phyloP scores from a whole-genome alignment of 2,797 vertebrate species.

The Caiman crocodilus region DNA sequence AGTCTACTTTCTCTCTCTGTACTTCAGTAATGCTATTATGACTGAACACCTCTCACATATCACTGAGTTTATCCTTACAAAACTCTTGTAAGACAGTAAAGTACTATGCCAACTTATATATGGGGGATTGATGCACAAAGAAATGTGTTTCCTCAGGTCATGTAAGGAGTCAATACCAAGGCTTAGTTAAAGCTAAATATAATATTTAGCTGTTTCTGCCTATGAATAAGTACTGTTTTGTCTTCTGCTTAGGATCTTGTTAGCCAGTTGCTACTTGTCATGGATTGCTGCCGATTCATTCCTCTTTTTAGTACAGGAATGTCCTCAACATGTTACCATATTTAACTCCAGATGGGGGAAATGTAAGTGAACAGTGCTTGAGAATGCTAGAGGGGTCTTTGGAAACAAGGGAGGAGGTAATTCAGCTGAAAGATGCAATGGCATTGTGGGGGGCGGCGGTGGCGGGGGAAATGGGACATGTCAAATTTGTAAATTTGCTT shows the following conservation, averaged over 20 bases:
- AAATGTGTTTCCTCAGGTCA: not conserved
- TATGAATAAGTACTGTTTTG: conserved; percentile 6
- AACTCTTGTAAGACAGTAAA: conserved; percentile 7
- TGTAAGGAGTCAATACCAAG: conserved; percentile 17
- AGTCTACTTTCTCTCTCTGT: conserved; percentile 69
- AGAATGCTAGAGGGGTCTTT: conserved; percentile 55
- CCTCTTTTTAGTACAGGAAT: conserved; percentile 55
- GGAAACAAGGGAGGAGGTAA: conserved; percentile 38
- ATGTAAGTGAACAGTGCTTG: conserved; percentile 59
- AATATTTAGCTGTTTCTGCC: conserved; percentile 49
- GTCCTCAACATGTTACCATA: conserved; percentile 70
- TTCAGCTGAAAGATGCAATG: not conserved
- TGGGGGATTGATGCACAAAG: not conserved
- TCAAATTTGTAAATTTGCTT: conserved; percentile 2
- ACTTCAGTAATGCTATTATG: conserved; percentile 57
- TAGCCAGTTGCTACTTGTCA: conserved; percentile 58
- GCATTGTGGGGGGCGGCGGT: not conserved
- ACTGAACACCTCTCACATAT: conserved; percentile 50
- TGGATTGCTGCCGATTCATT: conserved; percentile 43
- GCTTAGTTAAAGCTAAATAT: not conserved
- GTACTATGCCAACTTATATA: conserved; percentile 22
- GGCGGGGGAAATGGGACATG: not conserved
- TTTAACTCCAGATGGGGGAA: conserved; percentile 62
- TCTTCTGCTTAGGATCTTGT: not conserved
- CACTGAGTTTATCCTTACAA: conserved; percentile 36